Conservation (phyloP, 2,797 vertebrate genomes). For the Caiman crocodilus region DNA sequence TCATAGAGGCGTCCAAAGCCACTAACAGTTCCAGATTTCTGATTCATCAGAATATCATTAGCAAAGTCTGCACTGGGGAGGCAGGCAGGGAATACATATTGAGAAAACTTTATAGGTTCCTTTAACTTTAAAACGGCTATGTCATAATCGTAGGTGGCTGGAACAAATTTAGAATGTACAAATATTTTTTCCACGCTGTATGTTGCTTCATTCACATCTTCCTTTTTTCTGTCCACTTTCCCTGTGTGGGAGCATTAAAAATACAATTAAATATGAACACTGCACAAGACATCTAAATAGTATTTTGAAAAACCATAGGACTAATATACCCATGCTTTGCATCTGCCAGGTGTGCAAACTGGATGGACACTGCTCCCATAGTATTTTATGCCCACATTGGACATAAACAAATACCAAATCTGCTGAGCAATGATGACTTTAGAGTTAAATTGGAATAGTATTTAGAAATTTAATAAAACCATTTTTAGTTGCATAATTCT, state of each 20-base stretch:
- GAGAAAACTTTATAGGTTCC: slow-evolving; percentile 84
- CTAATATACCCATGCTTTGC: not conserved
- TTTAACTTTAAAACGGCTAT: slow-evolving; percentile 91
- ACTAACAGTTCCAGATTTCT: slow-evolving; percentile 84
- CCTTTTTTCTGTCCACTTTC: slow-evolving; percentile 82
- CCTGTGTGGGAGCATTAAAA: slow-evolving; percentile 80
- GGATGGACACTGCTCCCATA: not conserved
- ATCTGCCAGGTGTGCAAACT: not conserved
- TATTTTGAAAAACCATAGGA: not conserved
- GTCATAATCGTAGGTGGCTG: slow-evolving; percentile 88
- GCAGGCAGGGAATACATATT: slow-evolving; percentile 88
- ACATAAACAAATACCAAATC: not conserved
- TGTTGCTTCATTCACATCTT: slow-evolving; percentile 76
- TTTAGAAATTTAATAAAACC: not conserved
- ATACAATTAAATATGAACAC: not conserved
- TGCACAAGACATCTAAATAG: not conserved
- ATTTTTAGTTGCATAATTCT: no score
- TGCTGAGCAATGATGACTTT: not conserved
- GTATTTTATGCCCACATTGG: not conserved
- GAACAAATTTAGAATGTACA: slow-evolving; percentile 82
- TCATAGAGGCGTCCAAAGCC: slow-evolving; percentile 91
- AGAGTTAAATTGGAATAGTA: not conserved
- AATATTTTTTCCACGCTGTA: slow-evolving; percentile 81
- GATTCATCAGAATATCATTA: slow-evolving; percentile 89
- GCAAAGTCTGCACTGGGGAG: slow-evolving; percentile 89